Percentiles rank a stretch among this genome's conserved stretches.
Conservation (phyloP, 2,888 invertebrate genomes). For the Diarsia brunnea region DNA sequence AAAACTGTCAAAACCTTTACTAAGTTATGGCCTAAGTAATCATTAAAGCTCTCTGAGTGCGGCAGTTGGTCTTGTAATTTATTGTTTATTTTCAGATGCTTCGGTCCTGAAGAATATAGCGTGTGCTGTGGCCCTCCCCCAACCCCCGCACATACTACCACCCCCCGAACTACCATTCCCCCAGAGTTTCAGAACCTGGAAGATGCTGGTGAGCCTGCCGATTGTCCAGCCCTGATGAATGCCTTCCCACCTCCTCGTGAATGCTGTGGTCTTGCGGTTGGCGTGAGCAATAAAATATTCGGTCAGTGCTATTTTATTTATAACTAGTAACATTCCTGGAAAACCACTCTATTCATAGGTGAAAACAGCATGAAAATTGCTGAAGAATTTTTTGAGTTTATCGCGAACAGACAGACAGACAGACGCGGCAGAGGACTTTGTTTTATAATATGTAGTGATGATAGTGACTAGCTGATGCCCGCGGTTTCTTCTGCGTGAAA, state of each 20-base stretch:
- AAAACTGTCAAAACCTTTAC: too few species aligned
- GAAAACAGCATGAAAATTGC: too few species aligned
- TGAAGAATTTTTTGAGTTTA: too few species aligned
- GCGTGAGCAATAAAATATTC: constrained; percentile 69
- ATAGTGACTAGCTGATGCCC: too few species aligned
- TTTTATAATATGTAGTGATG: too few species aligned
- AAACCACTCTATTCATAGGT: too few species aligned
- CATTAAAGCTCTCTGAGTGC: too few species aligned
- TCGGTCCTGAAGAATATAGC: constrained; percentile 71
- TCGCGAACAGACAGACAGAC: too few species aligned
- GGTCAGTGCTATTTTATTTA: constrained; percentile 9
- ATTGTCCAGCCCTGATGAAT: constrained; percentile 49
- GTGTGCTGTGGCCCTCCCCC: constrained; percentile 76
- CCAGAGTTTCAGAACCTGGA: background rate
- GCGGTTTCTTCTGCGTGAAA: background rate
- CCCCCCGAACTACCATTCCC: background rate
- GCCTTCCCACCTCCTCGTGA: constrained; percentile 73
- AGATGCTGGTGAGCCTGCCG: background rate
- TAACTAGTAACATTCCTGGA: too few species aligned
- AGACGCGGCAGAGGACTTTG: too few species aligned
- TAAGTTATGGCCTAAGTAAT: too few species aligned
- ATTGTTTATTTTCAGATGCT: constrained; percentile 69
- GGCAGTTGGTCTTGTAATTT: background rate
- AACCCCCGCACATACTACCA: background rate
- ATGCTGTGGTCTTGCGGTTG: constrained; percentile 77